A percentile compares a stretch with the other conserved stretches of the same genome.
Conservation (phyloP, 2,888 invertebrate genomes). For the Parapristionchus giblindavisi region DNA sequence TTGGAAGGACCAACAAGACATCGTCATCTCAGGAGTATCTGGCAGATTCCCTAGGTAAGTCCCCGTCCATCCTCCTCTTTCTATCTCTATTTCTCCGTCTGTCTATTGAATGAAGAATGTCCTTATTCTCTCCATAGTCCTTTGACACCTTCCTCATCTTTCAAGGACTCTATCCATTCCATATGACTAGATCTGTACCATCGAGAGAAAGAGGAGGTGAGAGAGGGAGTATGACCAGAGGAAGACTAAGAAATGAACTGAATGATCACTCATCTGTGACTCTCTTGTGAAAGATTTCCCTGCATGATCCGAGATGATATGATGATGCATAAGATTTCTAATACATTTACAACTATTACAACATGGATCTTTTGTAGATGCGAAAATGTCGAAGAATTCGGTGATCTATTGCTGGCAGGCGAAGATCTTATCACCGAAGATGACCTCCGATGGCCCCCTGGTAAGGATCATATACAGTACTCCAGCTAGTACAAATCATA, state of each 20-base stretch:
- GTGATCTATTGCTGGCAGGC: slow-evolving; percentile 86
- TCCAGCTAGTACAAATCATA: not conserved
- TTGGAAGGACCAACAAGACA: slow-evolving; percentile 70
- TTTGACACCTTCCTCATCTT: too few species aligned
- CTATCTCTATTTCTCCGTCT: not conserved
- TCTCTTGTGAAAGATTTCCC: not conserved
- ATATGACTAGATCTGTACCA: not conserved
- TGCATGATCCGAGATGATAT: too few species aligned
- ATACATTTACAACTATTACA: too few species aligned
- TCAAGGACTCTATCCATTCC: too few species aligned
- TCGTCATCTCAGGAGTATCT: slow-evolving; percentile 73
- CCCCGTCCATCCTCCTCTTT: not conserved
- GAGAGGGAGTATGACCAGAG: not conserved
- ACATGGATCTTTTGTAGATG: slow-evolving; percentile 74
- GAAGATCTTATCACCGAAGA: slow-evolving; percentile 93
- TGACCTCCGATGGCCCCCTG: slow-evolving; percentile 86
- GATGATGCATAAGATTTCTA: not conserved
- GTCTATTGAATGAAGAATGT: not conserved
- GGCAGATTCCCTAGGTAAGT: slow-evolving; percentile 80
- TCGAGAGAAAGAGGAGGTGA: not conserved
- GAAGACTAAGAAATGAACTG: slow-evolving; percentile 1
- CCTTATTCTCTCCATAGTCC: too few species aligned
- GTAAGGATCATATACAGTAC: slow-evolving; percentile 43
- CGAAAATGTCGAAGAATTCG: slow-evolving; percentile 89
- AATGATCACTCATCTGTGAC: not conserved